phyloP scores from a whole-genome alignment of 2,113 vertebrate genomes.

The Corythornis madagascariensis region DNA sequence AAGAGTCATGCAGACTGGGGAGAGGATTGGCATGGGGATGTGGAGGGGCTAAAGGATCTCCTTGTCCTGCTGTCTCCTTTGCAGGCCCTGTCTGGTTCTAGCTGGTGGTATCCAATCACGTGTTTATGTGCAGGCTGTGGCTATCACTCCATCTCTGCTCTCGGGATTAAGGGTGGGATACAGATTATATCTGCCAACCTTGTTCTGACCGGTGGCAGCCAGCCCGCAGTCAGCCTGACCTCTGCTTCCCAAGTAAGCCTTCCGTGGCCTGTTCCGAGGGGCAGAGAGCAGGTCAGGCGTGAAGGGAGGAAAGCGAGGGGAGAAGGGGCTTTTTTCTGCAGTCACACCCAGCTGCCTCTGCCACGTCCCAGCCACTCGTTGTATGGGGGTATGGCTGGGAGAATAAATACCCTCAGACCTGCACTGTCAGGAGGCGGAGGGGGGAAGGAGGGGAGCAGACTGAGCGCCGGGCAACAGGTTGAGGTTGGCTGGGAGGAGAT shows the following conservation, averaged over 20 bases:
- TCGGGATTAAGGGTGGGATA: conserved; percentile 40
- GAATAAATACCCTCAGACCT: neutral
- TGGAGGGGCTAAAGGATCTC: neutral
- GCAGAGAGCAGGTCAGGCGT: conserved; percentile 24
- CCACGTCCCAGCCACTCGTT: neutral
- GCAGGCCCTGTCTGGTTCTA: conserved; percentile 2
- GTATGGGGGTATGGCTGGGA: neutral
- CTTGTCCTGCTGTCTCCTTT: neutral
- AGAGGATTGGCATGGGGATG: neutral
- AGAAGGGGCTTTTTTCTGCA: neutral
- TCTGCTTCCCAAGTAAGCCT: conserved; percentile 24
- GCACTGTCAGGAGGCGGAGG: neutral
- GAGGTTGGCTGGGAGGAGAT: neutral
- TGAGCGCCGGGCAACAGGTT: neutral
- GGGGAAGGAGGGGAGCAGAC: neutral
- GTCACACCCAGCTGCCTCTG: conserved; percentile 35
- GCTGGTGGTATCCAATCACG: neutral
- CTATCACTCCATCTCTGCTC: conserved; percentile 48
- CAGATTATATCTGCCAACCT: conserved; percentile 52
- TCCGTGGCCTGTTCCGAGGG: neutral
- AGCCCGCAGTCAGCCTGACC: neutral
- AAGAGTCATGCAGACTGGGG: neutral
- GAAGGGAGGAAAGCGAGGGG: conserved; percentile 21
- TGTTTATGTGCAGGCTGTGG: conserved; percentile 45
- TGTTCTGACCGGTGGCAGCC: conserved; percentile 17